Base-by-base conservation (phyloP, 2,888 invertebrate genomes). In the Rhagophthalmus giganteus region DNA sequence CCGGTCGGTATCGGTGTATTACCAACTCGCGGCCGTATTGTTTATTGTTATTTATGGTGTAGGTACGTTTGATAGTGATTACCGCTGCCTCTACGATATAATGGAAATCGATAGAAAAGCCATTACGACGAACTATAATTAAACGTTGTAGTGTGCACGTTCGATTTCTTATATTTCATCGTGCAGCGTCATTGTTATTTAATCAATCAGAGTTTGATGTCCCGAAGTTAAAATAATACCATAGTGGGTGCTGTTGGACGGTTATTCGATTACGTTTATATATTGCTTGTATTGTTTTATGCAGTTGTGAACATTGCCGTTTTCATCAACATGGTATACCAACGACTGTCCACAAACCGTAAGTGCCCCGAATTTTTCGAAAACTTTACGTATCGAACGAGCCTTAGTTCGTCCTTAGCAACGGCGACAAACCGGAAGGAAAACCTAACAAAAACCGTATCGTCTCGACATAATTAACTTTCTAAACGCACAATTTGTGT, bases 251-350 rank as follows among this genome's bases (percentile, higher is more conserved):
- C 37, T 38, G 31, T 50, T 42, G 38, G 28, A 25, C 42, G 32
- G 4, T 37, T 50, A 31, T 42, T 50, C 30, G 35, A 50, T 42
- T 50, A 32, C 20, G 9, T 44, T 50, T 41, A 50, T 42, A 37
- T 42, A 20, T 25, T 50, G 12, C 26, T 48, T 30, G 41, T 41
- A 14, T 48, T 41, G 13, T 28, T 55, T 45, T 49, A 54, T 33
- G 41, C 51, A 5, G 14, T 47, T 12, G 27, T 41, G 33, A 48
- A 54, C 20, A 41, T 54, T 37, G 28, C 47, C 20, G 31, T 56
- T 13, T 28, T 53, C 27, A 28, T 55, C 50, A 54, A 53, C 40
- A 61, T 61, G 61, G 61, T 61, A 30, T 59, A 58, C 31, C 61
- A 61, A 41, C 54, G 59, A 35, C 41, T 59, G 26, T 38, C 56